Conservation (phyloP, 2,113 vertebrate genomes). For the Cryptotis parvus region DNA sequence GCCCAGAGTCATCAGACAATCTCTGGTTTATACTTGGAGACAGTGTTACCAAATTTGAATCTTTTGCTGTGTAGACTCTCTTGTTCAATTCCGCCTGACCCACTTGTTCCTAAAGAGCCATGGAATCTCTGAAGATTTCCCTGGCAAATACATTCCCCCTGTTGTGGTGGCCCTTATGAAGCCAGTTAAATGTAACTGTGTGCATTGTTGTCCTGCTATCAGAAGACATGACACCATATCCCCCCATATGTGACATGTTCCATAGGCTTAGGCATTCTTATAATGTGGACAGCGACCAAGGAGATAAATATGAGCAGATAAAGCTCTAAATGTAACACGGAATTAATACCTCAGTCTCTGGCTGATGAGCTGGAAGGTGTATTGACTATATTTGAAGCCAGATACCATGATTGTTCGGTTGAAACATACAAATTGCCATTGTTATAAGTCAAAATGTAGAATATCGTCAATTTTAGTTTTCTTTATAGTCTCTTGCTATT, state of each 20-base stretch:
- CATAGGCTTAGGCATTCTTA: neutral
- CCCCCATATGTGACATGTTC: rapidly evolving
- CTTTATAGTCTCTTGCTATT: neutral
- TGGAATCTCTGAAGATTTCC: conserved; percentile 1
- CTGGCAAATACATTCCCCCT: neutral
- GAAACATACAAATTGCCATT: no score
- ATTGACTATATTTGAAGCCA: conserved; percentile 1
- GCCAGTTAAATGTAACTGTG: neutral
- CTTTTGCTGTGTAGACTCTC: neutral
- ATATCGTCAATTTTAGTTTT: neutral
- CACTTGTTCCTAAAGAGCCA: neutral
- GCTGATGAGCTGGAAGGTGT: neutral
- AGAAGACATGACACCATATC: neutral
- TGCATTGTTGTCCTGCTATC: neutral
- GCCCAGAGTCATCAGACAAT: no score
- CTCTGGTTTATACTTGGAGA: no score
- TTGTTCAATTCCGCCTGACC: neutral
- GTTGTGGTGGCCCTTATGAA: neutral
- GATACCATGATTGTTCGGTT: neutral
- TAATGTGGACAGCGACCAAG: neutral
- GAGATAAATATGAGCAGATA: neutral
- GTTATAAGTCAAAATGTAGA: neutral
- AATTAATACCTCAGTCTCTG: neutral
- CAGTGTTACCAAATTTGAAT: neutral
- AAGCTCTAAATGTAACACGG: neutral